Base-by-base conservation (phyloP, 2,113 vertebrate species). In the Elephas maximus region DNA sequence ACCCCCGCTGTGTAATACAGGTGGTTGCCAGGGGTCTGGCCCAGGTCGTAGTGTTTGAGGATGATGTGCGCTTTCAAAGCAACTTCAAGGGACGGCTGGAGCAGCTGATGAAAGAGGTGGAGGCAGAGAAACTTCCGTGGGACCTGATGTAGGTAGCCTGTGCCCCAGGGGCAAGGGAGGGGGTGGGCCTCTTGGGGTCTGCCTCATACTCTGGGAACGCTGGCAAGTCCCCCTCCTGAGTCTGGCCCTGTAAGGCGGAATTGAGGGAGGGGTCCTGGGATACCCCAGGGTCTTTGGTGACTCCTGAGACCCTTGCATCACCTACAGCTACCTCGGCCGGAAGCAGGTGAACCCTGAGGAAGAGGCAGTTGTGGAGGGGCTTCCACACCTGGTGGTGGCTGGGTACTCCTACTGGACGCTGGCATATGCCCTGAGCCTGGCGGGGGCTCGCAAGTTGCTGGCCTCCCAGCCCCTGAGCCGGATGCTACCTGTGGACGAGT, bases 401-500 rank as follows among this genome's bases (percentile, higher is more conserved):
- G 99, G 98, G 51, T 99, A 99, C 96, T 99, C 99, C 0, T 99
- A 99, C 95, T 99, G 99, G 99, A 99, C 99, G 0, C 98, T 99
- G 97, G 99, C 99, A 0, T 99, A 99, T 0, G 97, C 98, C 97
- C 99, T 99, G 98, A 99, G 99, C 24, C 98, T 90, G 81, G 99
- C 98, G 0, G 99, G 99, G 0, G 99, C 99, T 0, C 99, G 98
- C 85, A 99, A 99, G 95, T 99, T 99, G 87, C 97, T 99, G 90
- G 99, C 99, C 0, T 99, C 99, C 0, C 98, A 99, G 92, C 99
- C 99, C 0, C 98, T 99, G 77, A 99, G 98, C 95, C 99, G 99
- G 97, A 99, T 99, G 99, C 98, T 99, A 88, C 99, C 99, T 0
- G 99, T 99, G n/a, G 99, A 99, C 0, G 99, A 99, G 96, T 99